Conservation (phyloP, 2,113 vertebrate genomes). For the Mobula hypostoma region DNA sequence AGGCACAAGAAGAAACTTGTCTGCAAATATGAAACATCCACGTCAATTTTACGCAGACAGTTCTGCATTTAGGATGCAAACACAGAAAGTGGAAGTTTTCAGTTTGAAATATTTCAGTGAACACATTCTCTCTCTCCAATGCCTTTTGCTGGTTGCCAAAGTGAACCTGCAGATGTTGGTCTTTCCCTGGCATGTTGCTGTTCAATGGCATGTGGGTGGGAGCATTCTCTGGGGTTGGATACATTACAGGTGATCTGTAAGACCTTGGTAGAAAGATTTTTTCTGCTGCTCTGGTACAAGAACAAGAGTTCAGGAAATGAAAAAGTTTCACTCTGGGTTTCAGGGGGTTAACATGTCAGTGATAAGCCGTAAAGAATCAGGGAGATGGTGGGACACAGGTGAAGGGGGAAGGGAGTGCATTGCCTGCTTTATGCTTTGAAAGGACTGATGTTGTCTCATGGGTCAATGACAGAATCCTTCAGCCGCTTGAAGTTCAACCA, state of each 20-base stretch:
- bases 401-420: background rate
- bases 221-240: background rate
- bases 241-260: background rate
- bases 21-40: too few relatives aligned
- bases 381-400: background rate
- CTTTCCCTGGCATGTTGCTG: too few relatives aligned
- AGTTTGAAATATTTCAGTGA: background rate
- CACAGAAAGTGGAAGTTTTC: background rate
- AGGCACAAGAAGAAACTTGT: background rate
- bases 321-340: background rate
- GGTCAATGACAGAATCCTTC: too few relatives aligned
- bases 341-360: background rate
- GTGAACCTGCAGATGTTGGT: background rate
- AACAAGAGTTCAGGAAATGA: background rate
- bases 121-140: background rate
- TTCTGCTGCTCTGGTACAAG: background rate
- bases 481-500: background rate
- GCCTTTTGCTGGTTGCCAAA: background rate
- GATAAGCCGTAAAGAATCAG: background rate
- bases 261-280: background rate
- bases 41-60: background rate
- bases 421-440: background rate
- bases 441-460: too few relatives aligned
- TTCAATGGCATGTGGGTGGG: background rate
- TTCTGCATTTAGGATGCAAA: background rate